Evolutionary conservation across 2,113 vertebrate species (phyloP).

Genomic region (Python bivittatus): DNA sequence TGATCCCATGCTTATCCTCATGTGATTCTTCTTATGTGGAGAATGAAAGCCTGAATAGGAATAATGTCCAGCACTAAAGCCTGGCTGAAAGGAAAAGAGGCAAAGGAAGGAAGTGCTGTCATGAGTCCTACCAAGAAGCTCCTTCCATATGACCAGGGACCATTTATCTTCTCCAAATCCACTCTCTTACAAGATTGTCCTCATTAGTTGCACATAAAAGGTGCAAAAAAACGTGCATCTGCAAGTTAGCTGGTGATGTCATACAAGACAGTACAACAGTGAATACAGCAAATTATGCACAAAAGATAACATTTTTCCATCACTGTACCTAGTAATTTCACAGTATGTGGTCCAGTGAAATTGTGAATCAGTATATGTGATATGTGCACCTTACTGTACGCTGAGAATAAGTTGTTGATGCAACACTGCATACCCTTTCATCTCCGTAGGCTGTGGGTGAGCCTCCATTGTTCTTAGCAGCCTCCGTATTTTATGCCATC

Average conservation of each 20-base stretch:
- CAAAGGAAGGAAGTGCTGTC: neutral
- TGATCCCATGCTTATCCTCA: neutral
- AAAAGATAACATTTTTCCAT: neutral
- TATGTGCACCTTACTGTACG: neutral
- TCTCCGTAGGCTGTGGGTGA: slow-evolving; percentile 88
- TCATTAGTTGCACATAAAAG: neutral
- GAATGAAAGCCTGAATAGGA: neutral
- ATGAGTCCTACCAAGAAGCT: neutral
- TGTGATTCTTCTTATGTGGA: neutral
- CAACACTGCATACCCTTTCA: slow-evolving; percentile 28
- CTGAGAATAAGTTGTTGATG: neutral
- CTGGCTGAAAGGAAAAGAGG: neutral
- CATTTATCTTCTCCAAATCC: neutral
- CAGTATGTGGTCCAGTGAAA: neutral
- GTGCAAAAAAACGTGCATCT: neutral
- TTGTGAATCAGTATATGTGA: neutral
- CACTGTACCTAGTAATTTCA: neutral
- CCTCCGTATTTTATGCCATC: slow-evolving; percentile 93
- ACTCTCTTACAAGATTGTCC: neutral
- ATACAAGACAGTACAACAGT: neutral
- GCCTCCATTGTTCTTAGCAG: slow-evolving; percentile 91
- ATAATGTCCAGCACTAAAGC: neutral
- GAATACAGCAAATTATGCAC: neutral
- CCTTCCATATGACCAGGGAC: neutral
- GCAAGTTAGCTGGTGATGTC: neutral